Evolutionary conservation across 2,113 vertebrate genomes (phyloP).

Genomic region (Chitala chitala): DNA sequence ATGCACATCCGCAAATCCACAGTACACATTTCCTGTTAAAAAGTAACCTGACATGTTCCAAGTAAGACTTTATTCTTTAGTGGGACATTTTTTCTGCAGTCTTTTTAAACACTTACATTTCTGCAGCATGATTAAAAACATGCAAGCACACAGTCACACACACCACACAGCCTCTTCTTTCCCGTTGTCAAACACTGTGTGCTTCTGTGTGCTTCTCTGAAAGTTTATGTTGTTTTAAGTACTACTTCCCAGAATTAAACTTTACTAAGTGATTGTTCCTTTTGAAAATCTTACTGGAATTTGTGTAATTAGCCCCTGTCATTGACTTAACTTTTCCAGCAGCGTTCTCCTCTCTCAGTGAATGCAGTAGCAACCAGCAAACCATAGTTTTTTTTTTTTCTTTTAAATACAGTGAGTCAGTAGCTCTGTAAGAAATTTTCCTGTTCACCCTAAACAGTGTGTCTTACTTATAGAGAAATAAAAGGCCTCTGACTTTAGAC

Average conservation of each 20-base stretch:
- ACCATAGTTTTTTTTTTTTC: not conserved
- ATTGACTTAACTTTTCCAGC: constrained; percentile 24
- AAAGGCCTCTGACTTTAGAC: not conserved
- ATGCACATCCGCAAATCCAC: too few species aligned
- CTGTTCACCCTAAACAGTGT: constrained; percentile 2
- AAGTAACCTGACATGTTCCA: too few species aligned
- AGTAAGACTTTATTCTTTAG: too few species aligned
- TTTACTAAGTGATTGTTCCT: not conserved
- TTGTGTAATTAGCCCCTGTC: not conserved
- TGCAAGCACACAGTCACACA: too few species aligned
- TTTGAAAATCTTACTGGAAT: constrained; percentile 20
- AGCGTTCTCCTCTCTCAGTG: not conserved
- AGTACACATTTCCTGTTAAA: too few species aligned
- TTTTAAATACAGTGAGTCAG: constrained; percentile 25
- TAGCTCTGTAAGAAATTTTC: constrained; percentile 21
- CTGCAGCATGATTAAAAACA: too few species aligned
- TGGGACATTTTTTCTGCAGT: too few species aligned
- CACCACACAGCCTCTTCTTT: too few species aligned
- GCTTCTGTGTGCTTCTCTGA: not conserved
- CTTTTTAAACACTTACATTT: too few species aligned
- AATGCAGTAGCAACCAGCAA: constrained; percentile 10
- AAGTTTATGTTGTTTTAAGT: not conserved
- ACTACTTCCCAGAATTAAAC: constrained; percentile 9
- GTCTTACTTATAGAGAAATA: not conserved
- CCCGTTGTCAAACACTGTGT: too few species aligned